Percentiles rank a stretch among this genome's conserved stretches.
phyloP scores from a whole-genome alignment of 1,140 invertebrate species.

The Drosophila carrolli region DNA sequence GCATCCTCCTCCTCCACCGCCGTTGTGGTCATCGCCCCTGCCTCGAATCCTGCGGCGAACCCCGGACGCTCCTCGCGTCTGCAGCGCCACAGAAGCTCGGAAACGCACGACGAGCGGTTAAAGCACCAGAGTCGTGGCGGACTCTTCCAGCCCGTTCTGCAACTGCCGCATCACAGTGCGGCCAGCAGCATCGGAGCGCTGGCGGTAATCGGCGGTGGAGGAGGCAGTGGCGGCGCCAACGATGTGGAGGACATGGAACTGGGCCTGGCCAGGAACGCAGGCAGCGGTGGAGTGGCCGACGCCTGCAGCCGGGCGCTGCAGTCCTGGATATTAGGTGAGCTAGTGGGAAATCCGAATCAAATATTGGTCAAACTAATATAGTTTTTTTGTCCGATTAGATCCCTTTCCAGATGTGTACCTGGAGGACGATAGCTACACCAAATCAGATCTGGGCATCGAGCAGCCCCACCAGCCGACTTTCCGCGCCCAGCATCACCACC shows the following conservation, averaged over 20 bases:
- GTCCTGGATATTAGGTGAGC: slow-evolving; percentile 76
- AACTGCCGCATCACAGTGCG: slow-evolving; percentile 54
- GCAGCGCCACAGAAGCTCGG: slow-evolving; percentile 79
- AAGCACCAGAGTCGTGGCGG: slow-evolving; percentile 73
- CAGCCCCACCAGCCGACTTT: slow-evolving; percentile 56
- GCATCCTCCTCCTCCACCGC: slow-evolving; percentile 17
- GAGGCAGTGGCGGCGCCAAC: slow-evolving; percentile 25
- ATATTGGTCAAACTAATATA: neutral
- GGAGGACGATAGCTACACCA: slow-evolving; percentile 82
- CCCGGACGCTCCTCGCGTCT: slow-evolving; percentile 55
- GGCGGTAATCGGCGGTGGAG: slow-evolving; percentile 28
- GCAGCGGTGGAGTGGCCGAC: slow-evolving; percentile 47
- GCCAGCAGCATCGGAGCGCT: slow-evolving; percentile 46
- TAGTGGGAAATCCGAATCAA: too few relatives aligned
- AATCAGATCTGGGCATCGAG: slow-evolving; percentile 82
- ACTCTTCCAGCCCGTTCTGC: slow-evolving; percentile 71
- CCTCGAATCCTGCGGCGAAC: slow-evolving; percentile 12
- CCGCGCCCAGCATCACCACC: slow-evolving; percentile 61
- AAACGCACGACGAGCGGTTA: slow-evolving; percentile 77
- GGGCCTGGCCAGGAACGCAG: slow-evolving; percentile 57
- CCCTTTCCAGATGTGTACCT: slow-evolving; percentile 82
- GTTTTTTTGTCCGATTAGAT: slow-evolving; percentile 29
- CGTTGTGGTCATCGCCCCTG: slow-evolving; percentile 46
- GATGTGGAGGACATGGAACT: slow-evolving; percentile 75
- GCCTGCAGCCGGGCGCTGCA: slow-evolving; percentile 56